These are phyloP conservation scores for Drusus annulatus DNA, from an alignment of 1,140 invertebrate species.

Conservation along the genomic window DNA sequence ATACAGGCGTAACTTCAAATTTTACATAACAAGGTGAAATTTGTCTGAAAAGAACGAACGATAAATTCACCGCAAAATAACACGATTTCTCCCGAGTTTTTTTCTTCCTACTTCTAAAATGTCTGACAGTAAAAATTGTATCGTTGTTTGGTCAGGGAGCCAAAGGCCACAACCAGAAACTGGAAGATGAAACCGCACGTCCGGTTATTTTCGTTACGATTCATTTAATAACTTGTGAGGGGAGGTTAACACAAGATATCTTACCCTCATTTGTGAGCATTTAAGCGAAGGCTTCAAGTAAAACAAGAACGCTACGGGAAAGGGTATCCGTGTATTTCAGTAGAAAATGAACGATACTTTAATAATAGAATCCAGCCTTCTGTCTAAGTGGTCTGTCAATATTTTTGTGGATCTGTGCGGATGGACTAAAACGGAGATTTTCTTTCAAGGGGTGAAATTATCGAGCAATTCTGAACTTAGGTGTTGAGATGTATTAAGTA, in stretches of 20 bases:
- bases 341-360: no score
- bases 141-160: no score
- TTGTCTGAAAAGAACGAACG: no score
- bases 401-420: not conserved
- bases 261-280: conserved; percentile 7
- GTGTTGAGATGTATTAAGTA: not conserved
- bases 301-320: not conserved
- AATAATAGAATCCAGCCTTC: not conserved
- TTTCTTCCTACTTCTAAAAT: no score
- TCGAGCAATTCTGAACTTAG: conserved; percentile 18
- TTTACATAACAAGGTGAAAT: no score
- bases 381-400: not conserved
- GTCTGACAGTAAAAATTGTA: no score
- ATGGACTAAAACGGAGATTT: conserved; percentile 18
- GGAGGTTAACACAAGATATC: not conserved
- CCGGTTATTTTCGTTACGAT: conserved; percentile 49
- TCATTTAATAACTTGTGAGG: conserved; percentile 41
- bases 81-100: no score
- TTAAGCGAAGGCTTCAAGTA: not conserved
- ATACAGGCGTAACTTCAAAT: not conserved
- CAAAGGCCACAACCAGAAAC: not conserved
- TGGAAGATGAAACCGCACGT: conserved; percentile 38
- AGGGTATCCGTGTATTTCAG: no score
- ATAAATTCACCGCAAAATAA: no score
- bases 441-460: conserved; percentile 17